Evolutionary conservation across 2,797 vertebrate species (phyloP), one percentile per base, ranked within the genome.

Genomic region (Arremon brunneinucha): DNA sequence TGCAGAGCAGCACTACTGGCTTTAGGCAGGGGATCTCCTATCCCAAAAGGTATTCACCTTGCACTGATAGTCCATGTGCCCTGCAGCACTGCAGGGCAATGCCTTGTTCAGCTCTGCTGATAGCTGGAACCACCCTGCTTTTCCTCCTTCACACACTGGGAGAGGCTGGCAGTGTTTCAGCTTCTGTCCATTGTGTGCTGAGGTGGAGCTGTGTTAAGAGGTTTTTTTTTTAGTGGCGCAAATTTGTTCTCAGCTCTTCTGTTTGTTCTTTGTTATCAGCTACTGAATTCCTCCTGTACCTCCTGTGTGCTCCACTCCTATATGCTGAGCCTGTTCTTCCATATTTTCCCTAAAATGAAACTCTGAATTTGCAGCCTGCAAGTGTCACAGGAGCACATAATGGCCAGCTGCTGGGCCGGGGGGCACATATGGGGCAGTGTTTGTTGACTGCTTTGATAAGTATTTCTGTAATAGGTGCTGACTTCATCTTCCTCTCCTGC

Each of bases 401-500:
- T 10, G 17, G 56, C 22, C 44, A 39, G 14, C 43, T 49, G 35
- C 56, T 70, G 84, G 56, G 56, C 84, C 60, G 60, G 85, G 64
- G 7, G 78, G 44, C 23, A 12, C 2, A 0, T 13, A 23, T 11
- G 28, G 37, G 56, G 52, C 79, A 57, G 44, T 12, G 64, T 74
- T 92, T 75, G 76, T 69, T 65, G 69, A 55, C 72, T 59, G 47
- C 76, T 91, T 71, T 1, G 2, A 10, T 83, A 87, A 80, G 39
- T 59, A 47, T 81, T 91, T 86, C 79, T 93, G 79, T 89, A 91
- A 79, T 37, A 64, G 41, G 37, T 52, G 50, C 68, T 93, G 93
- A 93, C 69, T 94, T 96, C 72, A 95, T 90, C 69, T 89, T 92
- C 78, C 75, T 83, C 37, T 87, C n/a, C 46, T 78, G 69, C 37